phyloP scores from a whole-genome alignment of 2,888 invertebrate species.

The Laothoe populi region DNA sequence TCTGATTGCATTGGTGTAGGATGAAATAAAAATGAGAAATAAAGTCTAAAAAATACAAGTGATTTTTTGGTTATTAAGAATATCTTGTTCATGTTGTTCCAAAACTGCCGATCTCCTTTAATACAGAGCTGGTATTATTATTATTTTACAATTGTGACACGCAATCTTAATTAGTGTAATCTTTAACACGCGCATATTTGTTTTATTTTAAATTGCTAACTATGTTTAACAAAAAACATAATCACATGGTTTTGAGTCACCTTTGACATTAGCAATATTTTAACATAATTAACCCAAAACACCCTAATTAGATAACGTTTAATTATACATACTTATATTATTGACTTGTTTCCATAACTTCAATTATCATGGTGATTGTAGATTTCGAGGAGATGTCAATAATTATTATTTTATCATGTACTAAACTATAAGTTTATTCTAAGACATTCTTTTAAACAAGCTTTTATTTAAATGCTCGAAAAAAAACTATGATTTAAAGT shows the following conservation, averaged over 20 bases:
- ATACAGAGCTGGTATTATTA: no score
- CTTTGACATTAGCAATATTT: neutral
- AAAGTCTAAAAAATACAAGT: no score
- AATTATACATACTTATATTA: neutral
- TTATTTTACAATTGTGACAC: neutral
- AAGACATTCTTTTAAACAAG: no score
- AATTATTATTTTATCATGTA: no score
- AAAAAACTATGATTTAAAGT: no score
- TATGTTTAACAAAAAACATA: neutral
- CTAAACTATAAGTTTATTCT: no score
- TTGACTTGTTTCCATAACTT: neutral
- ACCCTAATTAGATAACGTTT: neutral
- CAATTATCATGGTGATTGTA: neutral
- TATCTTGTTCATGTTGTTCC: no score
- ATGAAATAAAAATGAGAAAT: no score
- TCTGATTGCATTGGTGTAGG: no score
- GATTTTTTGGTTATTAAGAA: no score
- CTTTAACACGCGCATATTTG: neutral
- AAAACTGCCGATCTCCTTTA: no score
- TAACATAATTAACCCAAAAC: neutral
- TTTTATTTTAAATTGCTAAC: neutral
- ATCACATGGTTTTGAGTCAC: neutral
- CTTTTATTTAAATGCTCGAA: no score
- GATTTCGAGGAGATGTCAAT: neutral
- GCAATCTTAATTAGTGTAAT: conserved; percentile 8